phyloP scores from a whole-genome alignment of 2,888 invertebrate genomes.

The Parapristionchus giblindavisi region DNA sequence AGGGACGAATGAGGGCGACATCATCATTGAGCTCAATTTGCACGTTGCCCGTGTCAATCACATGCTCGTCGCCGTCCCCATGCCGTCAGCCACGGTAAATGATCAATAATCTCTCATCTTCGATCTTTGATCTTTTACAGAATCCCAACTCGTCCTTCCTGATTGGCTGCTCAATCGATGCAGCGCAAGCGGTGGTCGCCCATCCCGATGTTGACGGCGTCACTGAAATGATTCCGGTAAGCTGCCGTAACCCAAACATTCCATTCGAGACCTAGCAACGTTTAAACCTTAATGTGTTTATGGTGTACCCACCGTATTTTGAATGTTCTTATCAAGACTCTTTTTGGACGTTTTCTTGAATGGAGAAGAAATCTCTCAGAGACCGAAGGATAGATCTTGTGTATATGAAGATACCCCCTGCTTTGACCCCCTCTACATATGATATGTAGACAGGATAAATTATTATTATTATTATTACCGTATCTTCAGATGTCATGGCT shows the following conservation, averaged over 20 bases:
- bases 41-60: constrained; percentile 22
- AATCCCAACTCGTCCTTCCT: constrained; percentile 31
- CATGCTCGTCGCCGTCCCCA: constrained; percentile 29
- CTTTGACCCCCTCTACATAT: no score
- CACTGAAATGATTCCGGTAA: constrained; percentile 12
- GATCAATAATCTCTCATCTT: neutral
- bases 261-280: neutral
- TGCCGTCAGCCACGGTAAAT: neutral
- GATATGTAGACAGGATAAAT: no score
- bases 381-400: no score
- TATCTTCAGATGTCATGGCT: constrained; percentile 10
- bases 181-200: constrained; percentile 9
- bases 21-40: constrained; percentile 28
- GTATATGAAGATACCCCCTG: no score
- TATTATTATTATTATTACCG: no score
- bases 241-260: neutral
- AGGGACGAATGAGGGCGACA: constrained; percentile 12
- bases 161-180: constrained; percentile 22
- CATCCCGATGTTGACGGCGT: constrained; percentile 22
- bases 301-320: no score
- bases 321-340: no score
- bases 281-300: no score
- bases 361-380: no score
- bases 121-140: neutral
- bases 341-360: no score